Evolutionary conservation across 2,113 vertebrate genomes (phyloP), one percentile per base, ranked within the genome.

Genomic region (Chloebia gouldiae): DNA sequence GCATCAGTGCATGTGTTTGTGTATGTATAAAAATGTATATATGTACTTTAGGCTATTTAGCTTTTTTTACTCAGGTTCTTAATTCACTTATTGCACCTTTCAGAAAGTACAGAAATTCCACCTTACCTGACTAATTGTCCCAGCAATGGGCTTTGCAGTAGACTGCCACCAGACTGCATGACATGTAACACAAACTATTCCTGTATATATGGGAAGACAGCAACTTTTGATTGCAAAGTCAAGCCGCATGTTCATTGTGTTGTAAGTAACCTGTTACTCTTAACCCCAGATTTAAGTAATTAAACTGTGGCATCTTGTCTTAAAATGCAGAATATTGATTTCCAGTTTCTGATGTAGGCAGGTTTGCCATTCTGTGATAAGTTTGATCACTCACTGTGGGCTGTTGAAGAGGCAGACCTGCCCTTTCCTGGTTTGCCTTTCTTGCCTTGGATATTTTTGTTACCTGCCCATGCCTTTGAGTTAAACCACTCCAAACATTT

Each of bases 161-260:
- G 97, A 23, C 95, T 99, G 91, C 98, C 99, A 25, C 98, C 99
- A 42, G 98, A 98, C 73, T 99, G 99, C 54, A 95, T 99, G 82
- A 97, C 96, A 3, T 99, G 99, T 77, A 97, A 89, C 56, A 98
- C 98, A 23, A 99, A 99, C 50, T 97, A 97, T 94, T 99, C 99
- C 91, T 99, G 99, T 92, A 73, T 97, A 23, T 99, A 99, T 65
- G 99, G 98, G 73, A 99, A 98, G 91, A 95, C 92, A 0, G 97
- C 97, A 12, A 93, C 97, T 60, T 99, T 99, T 95, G 97, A 98
- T 85, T 99, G 99, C 95, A 97, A 76, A 56, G 96, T 98, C 84
- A 99, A 98, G 72, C 97, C 98, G 14, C 98, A 98, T 1, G 98
- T 99, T 50, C 98, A 99, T 40, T 99, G 99, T 89, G 82, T 98